Conservation (phyloP, 2,113 vertebrate genomes). For the Seriola quinqueradiata region DNA sequence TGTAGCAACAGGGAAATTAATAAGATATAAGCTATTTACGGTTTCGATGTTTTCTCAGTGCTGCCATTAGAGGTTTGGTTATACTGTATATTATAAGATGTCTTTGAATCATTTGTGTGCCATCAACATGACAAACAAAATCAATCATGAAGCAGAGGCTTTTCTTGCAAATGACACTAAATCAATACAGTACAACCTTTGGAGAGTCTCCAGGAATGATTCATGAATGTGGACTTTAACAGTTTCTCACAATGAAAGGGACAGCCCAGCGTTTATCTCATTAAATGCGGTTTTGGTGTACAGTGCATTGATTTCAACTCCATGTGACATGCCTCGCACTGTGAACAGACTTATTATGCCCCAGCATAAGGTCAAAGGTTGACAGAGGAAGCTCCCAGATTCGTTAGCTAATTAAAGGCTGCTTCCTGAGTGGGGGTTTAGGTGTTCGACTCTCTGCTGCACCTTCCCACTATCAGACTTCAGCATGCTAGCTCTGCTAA, state of each 20-base stretch:
- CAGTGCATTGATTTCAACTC: conserved; percentile 62
- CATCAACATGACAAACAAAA: conserved; percentile 25
- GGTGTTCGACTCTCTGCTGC: conserved; percentile 40
- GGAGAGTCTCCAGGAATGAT: conserved; percentile 38
- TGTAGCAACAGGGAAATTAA: not conserved
- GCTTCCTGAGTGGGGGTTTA: conserved; percentile 58
- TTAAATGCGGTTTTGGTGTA: conserved; percentile 55
- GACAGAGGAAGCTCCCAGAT: conserved; percentile 54
- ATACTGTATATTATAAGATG: conserved; percentile 16
- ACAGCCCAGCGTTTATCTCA: conserved; percentile 53
- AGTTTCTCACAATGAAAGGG: conserved; percentile 21
- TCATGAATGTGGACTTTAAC: conserved; percentile 29
- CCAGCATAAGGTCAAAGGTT: conserved; percentile 70
- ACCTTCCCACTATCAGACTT: conserved; percentile 52
- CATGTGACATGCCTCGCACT: conserved; percentile 51
- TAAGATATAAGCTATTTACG: not conserved
- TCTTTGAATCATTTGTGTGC: conserved; percentile 5
- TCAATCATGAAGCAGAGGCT: conserved; percentile 17
- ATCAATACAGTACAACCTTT: conserved; percentile 46
- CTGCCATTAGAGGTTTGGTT: conserved; percentile 7
- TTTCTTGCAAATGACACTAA: conserved; percentile 40
- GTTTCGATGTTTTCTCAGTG: not conserved
- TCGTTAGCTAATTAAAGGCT: conserved; percentile 77
- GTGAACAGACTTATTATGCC: conserved; percentile 55
- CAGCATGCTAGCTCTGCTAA: conserved; percentile 38